Percentiles rank a stretch among this genome's conserved stretches.
Evolutionary conservation across 2,113 vertebrate species (phyloP).

Genomic region (Aramus guarauna): DNA sequence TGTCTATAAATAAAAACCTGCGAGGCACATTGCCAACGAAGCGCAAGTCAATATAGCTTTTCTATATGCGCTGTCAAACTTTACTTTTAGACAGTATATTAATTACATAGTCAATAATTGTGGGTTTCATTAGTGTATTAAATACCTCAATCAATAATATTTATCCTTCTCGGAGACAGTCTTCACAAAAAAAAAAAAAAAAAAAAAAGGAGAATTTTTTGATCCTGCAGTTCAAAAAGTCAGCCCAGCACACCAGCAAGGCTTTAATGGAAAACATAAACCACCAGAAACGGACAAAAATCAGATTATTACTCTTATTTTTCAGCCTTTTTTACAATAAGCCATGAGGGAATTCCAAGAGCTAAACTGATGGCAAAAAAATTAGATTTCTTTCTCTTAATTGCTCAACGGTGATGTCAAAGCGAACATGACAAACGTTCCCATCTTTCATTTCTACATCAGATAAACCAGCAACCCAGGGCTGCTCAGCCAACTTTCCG

Average conservation of each 20-base stretch:
- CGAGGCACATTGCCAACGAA: slow-evolving; percentile 53
- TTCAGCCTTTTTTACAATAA: slow-evolving; percentile 69
- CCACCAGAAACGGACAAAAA: slow-evolving; percentile 72
- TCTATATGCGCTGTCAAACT: slow-evolving; percentile 70
- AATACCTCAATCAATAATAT: slow-evolving; percentile 79
- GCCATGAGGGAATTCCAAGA: slow-evolving; percentile 70
- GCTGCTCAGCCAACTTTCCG: slow-evolving; percentile 19
- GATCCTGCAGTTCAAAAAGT: slow-evolving; percentile 69
- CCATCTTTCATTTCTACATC: slow-evolving; percentile 14
- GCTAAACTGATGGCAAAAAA: slow-evolving; percentile 69
- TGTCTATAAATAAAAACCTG: slow-evolving; percentile 72
- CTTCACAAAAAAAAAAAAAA: slow-evolving; percentile 19
- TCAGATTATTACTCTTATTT: slow-evolving; percentile 67
- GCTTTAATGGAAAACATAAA: slow-evolving; percentile 75
- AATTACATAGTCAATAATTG: slow-evolving; percentile 79
- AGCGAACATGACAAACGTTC: slow-evolving; percentile 42
- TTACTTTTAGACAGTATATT: slow-evolving; percentile 81
- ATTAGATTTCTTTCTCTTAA: slow-evolving; percentile 71
- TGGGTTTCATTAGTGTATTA: slow-evolving; percentile 83
- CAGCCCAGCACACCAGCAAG: slow-evolving; percentile 45
- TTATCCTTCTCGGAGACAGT: slow-evolving; percentile 72
- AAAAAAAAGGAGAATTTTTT: slow-evolving; percentile 40
- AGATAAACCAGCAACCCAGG: slow-evolving; percentile 28
- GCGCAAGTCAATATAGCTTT: slow-evolving; percentile 70
- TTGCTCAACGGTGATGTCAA: slow-evolving; percentile 61